Conservation (phyloP, 2,888 invertebrate species). For the Cotesia congregata region DNA sequence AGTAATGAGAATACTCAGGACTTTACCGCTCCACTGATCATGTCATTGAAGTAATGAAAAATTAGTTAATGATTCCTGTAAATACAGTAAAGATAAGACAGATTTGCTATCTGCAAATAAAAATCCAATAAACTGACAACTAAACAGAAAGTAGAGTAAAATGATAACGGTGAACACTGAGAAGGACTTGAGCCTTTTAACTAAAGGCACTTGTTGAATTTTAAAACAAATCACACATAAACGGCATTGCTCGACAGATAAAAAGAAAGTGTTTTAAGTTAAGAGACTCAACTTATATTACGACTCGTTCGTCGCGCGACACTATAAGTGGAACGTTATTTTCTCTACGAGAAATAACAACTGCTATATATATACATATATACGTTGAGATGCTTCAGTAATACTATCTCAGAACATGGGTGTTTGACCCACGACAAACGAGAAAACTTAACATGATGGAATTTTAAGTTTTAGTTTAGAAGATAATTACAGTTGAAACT, state of each 20-base stretch:
- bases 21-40: not conserved
- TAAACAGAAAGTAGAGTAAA: not conserved
- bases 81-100: not conserved
- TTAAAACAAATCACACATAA: conserved; percentile 4
- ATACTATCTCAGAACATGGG: conserved; percentile 1
- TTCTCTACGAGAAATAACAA: conserved; percentile 11
- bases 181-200: not conserved
- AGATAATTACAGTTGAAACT: no score
- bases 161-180: not conserved
- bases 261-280: not conserved
- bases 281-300: conserved; percentile 2
- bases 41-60: not conserved
- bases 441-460: not conserved
- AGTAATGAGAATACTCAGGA: no score
- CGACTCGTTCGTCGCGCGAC: not conserved
- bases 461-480: no score
- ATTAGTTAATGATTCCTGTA: not conserved
- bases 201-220: conserved; percentile 9
- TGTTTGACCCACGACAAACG: conserved; percentile 11
- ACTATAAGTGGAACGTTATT: conserved; percentile 11
- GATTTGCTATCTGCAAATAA: not conserved
- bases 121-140: not conserved
- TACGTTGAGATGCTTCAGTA: conserved; percentile 1
- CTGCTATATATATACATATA: not conserved
- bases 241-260: not conserved